Conservation (phyloP, 2,113 vertebrate species). For the Hipposideros armiger region DNA sequence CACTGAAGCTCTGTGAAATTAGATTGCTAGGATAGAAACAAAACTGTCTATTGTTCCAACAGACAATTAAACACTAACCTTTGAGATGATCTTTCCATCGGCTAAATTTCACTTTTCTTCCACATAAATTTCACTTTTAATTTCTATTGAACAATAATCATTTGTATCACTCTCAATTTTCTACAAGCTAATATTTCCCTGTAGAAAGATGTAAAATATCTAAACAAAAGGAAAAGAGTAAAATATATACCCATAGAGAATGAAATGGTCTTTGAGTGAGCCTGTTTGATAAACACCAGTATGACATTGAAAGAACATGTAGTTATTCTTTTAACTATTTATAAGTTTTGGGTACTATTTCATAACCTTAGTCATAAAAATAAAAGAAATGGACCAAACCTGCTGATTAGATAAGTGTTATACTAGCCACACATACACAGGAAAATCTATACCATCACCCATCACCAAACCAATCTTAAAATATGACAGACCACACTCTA, state of each 20-base stretch:
- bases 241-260: neutral
- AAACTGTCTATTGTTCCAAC: neutral
- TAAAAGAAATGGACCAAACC: neutral
- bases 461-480: slow-evolving; percentile 34
- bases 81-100: neutral
- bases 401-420: slow-evolving; percentile 17
- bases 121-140: slow-evolving; percentile 36
- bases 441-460: neutral
- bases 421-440: neutral
- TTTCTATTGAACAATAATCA: neutral
- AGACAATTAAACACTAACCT: neutral
- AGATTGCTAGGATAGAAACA: neutral
- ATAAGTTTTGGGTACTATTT: neutral
- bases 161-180: neutral
- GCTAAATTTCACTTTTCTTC: slow-evolving; percentile 24
- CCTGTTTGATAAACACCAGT: neutral
- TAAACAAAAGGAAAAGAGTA: neutral
- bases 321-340: neutral
- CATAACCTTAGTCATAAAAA: neutral
- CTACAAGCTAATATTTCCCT: neutral
- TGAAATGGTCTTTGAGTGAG: neutral
- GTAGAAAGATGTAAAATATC: neutral
- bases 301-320: neutral
- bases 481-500: neutral
- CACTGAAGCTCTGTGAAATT: neutral